Base-by-base conservation (phyloP, 2,797 vertebrate species). In the Pygocentrus nattereri region DNA sequence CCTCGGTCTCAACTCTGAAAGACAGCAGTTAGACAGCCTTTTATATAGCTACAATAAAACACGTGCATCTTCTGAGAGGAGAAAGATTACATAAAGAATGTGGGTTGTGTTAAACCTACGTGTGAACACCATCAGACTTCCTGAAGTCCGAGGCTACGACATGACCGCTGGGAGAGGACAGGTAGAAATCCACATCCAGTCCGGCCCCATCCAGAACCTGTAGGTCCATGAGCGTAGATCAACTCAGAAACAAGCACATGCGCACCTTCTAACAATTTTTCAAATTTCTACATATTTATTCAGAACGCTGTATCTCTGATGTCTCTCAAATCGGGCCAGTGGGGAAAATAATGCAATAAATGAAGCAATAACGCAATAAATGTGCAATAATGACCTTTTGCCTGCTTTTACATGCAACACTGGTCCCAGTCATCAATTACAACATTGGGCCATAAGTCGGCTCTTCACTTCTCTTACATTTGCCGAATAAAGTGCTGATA, bases 121-220 rank as follows among this genome's bases (percentile, higher is more conserved):
- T 99, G 91, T 99, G 98, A 85, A 99, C 96, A 47, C 98, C 98
- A 71, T 99, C 97, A 59, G 98, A 98, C 91, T 98, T 98, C 87
- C 93, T 96, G 85, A 96, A 94, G 91, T 99, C 98, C 81, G 93
- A 97, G 90, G 94, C 94, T 54, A 99, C 88, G 23, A 96, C 83
- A 74, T 96, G 93, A 64, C 96, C 97, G 62, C 93, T 91, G 16
- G 98, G 98, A 85, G 98, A 97, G 27, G 93, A 88, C 19, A 99
- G 94, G 75, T 92, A 89, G 91, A 99, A 99, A 91, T 99, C 97
- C 83, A 99, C 93, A 87, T 99, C 97, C 73, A 99, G 93, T 85
- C 97, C 96, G n/a, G 96, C 96, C 76, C 98, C 98, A 78, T 99
- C 98, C 52, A 99, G 94, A 85, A 99, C 97, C 97, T 99, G 88